Percentiles rank a stretch among this genome's conserved stretches.
These are phyloP conservation scores for Drosophila paulistorum DNA, from an alignment of 1,140 invertebrate genomes.

Conservation along the genomic window DNA sequence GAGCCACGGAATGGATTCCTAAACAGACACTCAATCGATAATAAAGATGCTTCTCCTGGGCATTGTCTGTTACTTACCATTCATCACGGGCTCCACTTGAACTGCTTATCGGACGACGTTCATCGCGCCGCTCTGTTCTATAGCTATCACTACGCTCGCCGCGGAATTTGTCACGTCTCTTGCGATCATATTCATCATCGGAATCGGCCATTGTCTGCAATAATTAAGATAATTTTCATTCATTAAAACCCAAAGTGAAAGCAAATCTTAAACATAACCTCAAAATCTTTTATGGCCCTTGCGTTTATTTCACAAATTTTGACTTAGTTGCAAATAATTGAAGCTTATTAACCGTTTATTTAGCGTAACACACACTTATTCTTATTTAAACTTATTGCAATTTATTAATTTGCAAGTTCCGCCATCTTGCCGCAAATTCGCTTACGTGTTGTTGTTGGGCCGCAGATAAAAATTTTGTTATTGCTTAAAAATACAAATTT, in stretches of 20 bases:
- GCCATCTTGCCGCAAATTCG: slow-evolving; percentile 33
- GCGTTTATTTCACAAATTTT: background rate
- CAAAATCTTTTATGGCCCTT: background rate
- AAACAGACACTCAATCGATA: background rate
- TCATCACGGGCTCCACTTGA: slow-evolving; percentile 86
- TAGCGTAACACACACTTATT: background rate
- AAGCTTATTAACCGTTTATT: background rate
- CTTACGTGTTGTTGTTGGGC: slow-evolving; percentile 21
- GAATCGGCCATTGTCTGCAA: slow-evolving; percentile 90
- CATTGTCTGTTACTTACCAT: slow-evolving; percentile 85
- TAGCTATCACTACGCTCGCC: slow-evolving; percentile 92
- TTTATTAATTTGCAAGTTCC: slow-evolving; percentile 7
- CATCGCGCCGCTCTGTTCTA: slow-evolving; percentile 88
- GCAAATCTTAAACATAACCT: slow-evolving; percentile 29
- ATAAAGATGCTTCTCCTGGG: background rate
- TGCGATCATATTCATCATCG: slow-evolving; percentile 95
- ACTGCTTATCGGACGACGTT: slow-evolving; percentile 83
- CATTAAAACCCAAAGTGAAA: slow-evolving; percentile 39
- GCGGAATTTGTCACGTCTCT: slow-evolving; percentile 93
- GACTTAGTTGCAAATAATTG: background rate
- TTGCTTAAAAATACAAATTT: background rate
- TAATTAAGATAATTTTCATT: background rate
- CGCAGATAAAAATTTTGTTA: too few species aligned
- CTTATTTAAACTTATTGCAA: background rate
- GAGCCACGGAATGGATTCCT: slow-evolving; percentile 79